These are phyloP conservation scores for Phanerotoma sp. DNA, from an alignment of 2,888 invertebrate genomes.

Conservation along the genomic window DNA sequence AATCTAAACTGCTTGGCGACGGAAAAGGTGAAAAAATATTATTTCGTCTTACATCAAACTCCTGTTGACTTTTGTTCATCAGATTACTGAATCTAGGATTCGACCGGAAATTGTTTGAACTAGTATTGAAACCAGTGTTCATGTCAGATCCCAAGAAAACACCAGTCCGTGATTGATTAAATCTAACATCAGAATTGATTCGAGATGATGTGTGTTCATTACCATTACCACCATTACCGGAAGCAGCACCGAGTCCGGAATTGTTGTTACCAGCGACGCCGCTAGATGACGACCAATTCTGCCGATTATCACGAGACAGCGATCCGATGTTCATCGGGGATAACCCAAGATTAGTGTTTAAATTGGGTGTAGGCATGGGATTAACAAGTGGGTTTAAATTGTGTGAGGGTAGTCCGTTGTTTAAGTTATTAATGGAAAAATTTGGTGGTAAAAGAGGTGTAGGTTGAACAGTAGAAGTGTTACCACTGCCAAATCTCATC, in stretches of 20 bases:
- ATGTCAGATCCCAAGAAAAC: conserved; percentile 40
- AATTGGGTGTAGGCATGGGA: conserved; percentile 26
- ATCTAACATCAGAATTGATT: conserved; percentile 24
- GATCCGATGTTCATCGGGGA: conserved; percentile 11
- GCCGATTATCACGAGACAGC: conserved; percentile 20
- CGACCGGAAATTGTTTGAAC: conserved; percentile 54
- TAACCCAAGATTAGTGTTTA: conserved; percentile 33
- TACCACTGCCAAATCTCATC: conserved; percentile 38
- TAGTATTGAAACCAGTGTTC: conserved; percentile 22
- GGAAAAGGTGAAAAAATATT: conserved; percentile 61
- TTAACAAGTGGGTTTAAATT: conserved; percentile 16
- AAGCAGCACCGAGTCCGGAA: conserved; percentile 35
- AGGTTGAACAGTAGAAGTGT: conserved; percentile 34
- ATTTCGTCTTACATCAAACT: conserved; percentile 63
- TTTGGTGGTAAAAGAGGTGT: conserved; percentile 44
- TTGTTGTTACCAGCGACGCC: conserved; percentile 38
- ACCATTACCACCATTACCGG: not conserved
- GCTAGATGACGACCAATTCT: conserved; percentile 31
- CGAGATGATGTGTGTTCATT: not conserved
- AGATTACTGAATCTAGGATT: conserved; percentile 53
- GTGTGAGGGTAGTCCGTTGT: conserved; percentile 46
- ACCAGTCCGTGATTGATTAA: conserved; percentile 40
- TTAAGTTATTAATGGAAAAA: conserved; percentile 49
- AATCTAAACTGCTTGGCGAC: conserved; percentile 28
- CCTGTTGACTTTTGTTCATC: conserved; percentile 45